These are phyloP conservation scores for Dromiciops gliroides DNA, from an alignment of 2,113 vertebrate genomes.

Conservation along the genomic window DNA sequence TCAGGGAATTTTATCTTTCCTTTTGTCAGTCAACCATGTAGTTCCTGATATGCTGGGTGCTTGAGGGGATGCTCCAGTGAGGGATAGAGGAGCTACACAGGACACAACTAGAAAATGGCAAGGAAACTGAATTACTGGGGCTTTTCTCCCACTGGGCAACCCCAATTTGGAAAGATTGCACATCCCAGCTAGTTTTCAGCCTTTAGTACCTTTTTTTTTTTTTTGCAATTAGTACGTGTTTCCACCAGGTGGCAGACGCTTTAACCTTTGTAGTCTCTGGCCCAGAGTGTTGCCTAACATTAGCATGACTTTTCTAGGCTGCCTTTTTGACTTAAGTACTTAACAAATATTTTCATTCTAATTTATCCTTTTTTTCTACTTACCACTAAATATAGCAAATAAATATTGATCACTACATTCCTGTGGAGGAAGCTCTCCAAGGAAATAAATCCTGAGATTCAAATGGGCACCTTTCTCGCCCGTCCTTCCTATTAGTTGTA, in stretches of 20 bases:
- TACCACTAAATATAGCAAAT: not conserved
- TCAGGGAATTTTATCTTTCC: not conserved
- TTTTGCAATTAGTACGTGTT: not conserved
- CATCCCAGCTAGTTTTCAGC: not conserved
- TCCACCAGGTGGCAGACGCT: not conserved
- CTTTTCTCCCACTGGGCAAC: not conserved
- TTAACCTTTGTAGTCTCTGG: not conserved
- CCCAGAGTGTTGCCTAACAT: not conserved
- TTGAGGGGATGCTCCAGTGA: not conserved
- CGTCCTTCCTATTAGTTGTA: not conserved
- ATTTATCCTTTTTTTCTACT: not conserved
- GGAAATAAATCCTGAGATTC: constrained; percentile 3
- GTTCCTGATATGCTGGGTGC: not conserved
- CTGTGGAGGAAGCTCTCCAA: constrained; percentile 42
- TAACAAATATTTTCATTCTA: not conserved
- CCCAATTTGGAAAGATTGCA: not conserved
- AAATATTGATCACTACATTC: not conserved
- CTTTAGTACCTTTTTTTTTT: no score
- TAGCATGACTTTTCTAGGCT: not conserved
- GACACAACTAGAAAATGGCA: not conserved
- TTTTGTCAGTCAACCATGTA: not conserved
- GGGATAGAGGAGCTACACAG: not conserved
- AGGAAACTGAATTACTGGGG: not conserved
- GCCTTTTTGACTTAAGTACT: not conserved
- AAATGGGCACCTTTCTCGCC: not conserved